Base-by-base conservation (phyloP, 2,797 vertebrate genomes). In the Danio jaintianensis region DNA sequence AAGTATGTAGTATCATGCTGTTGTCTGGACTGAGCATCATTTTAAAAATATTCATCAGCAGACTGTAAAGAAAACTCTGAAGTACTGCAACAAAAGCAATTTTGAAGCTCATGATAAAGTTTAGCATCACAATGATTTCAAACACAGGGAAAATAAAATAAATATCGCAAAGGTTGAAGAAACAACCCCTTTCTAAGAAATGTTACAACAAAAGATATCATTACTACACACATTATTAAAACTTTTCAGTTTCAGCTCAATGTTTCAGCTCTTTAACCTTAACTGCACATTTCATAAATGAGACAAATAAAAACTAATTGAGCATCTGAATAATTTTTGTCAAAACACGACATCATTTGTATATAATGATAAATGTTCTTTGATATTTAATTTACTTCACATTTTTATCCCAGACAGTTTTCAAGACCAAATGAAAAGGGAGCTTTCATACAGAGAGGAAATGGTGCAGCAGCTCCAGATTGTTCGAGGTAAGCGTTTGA, bases 381-480 rank as follows among this genome's bases (percentile, higher is more conserved):
- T 56, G 16, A 47, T 64, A 82, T 67, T 81, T 16, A 74, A 16
- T 9, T 63, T 71, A 55, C 50, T 40, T 66, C 22, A 80, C 22
- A 48, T 66, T 82, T 87, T 29, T 63, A 90, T 89, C 88, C 70
- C 92, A 99, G 98, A 99, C 93, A 99, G 98, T 92, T 99, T 99
- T 88, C 97, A 99, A 91, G 97, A 98, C 91, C 98, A 99, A 91
- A 99, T 99, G 98, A 99, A 99, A 89, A 93, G 97, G 88, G 98
- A 99, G 90, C 94, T 99, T 86, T 97, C 98, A 62, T 98, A 98
- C 88, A 91, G 97, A 85, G 97, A 98, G 87, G 97, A 98, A 90
- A 98, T 99, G 97, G 96, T 99, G 64, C 97, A 99, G 90, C 97
- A 98, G 89, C 95, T 99, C 66, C 98, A 99, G 91, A 98, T 98